These are phyloP conservation scores for Dendrocopos noguchii DNA, from an alignment of 2,113 vertebrate species.

Conservation along the genomic window DNA sequence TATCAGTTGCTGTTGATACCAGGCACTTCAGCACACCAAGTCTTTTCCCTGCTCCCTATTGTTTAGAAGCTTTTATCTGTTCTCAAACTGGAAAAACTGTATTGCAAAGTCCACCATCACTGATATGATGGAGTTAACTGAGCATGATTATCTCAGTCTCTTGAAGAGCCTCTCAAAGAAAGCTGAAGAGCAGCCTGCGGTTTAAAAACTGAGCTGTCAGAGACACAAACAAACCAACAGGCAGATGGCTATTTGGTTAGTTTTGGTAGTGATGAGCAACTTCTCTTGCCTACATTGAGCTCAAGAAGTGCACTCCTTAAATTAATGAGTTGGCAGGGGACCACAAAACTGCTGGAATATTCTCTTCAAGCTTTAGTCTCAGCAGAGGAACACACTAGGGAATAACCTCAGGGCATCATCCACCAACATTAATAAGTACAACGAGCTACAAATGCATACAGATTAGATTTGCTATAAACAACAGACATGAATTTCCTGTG, in stretches of 20 bases:
- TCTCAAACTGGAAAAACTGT: slow-evolving; percentile 5
- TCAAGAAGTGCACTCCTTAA: not conserved
- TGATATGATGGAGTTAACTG: not conserved
- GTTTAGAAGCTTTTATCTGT: slow-evolving; percentile 54
- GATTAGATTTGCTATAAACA: slow-evolving; percentile 1
- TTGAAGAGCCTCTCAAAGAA: not conserved
- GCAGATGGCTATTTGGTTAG: not conserved
- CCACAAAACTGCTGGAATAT: slow-evolving; percentile 21
- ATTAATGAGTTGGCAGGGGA: slow-evolving; percentile 19
- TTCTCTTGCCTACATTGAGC: not conserved
- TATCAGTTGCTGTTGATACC: slow-evolving; percentile 53
- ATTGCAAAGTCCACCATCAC: slow-evolving; percentile 4
- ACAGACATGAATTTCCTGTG: not conserved
- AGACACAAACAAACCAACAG: not conserved
- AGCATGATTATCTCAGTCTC: not conserved
- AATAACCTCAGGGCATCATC: not conserved
- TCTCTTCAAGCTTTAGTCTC: slow-evolving; percentile 28
- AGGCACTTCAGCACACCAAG: slow-evolving; percentile 38
- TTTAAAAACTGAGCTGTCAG: not conserved
- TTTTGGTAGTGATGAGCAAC: not conserved
- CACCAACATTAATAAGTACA: slow-evolving; percentile 23
- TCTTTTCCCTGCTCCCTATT: slow-evolving; percentile 63
- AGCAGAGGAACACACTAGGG: not conserved
- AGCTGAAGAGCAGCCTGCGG: not conserved
- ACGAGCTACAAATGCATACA: not conserved